phyloP scores from a whole-genome alignment of 2,797 vertebrate genomes.

The Phylloscopus collybita region DNA sequence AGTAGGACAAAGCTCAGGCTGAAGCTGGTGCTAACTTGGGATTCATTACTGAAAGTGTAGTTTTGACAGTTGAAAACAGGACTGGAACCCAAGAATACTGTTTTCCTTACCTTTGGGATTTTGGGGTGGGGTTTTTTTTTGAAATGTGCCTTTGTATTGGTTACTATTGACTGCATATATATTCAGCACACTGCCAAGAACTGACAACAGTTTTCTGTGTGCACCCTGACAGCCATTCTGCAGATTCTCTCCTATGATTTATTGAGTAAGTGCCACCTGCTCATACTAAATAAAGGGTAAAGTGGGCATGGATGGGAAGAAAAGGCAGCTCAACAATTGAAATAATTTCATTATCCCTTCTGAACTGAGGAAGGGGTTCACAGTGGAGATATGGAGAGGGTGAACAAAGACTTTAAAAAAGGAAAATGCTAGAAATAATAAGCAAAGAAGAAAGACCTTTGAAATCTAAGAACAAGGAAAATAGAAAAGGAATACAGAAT shows the following conservation, averaged over 20 bases:
- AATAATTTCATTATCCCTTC: not conserved
- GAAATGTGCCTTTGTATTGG: not conserved
- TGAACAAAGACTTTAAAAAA: not conserved
- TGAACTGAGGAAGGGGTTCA: not conserved
- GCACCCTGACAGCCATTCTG: not conserved
- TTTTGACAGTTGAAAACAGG: not conserved
- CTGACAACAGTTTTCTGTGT: not conserved
- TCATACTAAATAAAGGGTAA: slow-evolving; percentile 16
- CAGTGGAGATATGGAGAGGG: not conserved
- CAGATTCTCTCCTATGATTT: slow-evolving; percentile 2
- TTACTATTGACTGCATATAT: not conserved
- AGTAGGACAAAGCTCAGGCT: not conserved
- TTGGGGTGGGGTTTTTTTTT: not conserved
- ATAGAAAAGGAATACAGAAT: not conserved
- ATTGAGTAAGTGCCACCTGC: not conserved
- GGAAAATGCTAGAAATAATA: not conserved
- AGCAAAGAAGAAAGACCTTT: not conserved
- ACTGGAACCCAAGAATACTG: not conserved
- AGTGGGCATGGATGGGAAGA: not conserved
- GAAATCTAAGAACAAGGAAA: not conserved
- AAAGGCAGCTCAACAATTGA: not conserved
- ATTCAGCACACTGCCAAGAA: not conserved
- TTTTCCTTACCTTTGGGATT: not conserved
- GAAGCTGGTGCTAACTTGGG: not conserved
- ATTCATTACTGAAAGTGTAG: not conserved